Percentiles rank a stretch among this genome's conserved stretches.
Evolutionary conservation across 2,797 vertebrate genomes (phyloP).

Genomic region (Choloepus didactylus): DNA sequence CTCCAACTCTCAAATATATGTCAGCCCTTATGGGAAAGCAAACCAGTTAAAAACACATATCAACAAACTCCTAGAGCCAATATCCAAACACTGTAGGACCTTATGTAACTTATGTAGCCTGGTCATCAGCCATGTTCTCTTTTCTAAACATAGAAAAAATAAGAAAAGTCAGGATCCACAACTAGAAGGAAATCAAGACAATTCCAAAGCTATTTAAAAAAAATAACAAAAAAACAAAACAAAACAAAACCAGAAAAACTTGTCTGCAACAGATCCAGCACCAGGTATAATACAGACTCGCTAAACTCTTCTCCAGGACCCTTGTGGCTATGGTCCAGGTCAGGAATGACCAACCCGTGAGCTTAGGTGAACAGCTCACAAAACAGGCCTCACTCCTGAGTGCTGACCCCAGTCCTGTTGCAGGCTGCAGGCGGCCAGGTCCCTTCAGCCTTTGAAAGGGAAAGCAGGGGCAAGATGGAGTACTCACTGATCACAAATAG

Average conservation of each 20-base stretch:
- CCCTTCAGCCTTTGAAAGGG: neutral
- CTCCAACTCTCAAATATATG: neutral
- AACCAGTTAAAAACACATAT: neutral
- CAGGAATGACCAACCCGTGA: neutral
- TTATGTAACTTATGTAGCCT: neutral
- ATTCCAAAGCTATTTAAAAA: neutral
- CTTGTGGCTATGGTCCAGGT: neutral
- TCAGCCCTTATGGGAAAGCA: neutral
- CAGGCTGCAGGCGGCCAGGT: neutral
- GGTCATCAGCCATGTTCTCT: neutral
- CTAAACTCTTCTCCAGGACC: neutral
- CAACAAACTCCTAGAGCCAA: neutral
- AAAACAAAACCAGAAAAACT: too few relatives aligned
- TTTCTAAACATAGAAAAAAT: neutral
- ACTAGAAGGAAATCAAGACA: conserved; percentile 5
- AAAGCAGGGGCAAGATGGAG: neutral
- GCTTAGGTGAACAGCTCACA: neutral
- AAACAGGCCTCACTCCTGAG: neutral
- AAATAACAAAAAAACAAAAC: too few relatives aligned
- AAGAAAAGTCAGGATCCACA: neutral
- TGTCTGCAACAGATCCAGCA: neutral
- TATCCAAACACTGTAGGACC: neutral
- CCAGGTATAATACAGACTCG: neutral
- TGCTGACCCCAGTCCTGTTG: neutral
- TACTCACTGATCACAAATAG: neutral